These are phyloP conservation scores for Smutsia temminckii DNA, from an alignment of 2,797 vertebrate species.

Conservation along the genomic window DNA sequence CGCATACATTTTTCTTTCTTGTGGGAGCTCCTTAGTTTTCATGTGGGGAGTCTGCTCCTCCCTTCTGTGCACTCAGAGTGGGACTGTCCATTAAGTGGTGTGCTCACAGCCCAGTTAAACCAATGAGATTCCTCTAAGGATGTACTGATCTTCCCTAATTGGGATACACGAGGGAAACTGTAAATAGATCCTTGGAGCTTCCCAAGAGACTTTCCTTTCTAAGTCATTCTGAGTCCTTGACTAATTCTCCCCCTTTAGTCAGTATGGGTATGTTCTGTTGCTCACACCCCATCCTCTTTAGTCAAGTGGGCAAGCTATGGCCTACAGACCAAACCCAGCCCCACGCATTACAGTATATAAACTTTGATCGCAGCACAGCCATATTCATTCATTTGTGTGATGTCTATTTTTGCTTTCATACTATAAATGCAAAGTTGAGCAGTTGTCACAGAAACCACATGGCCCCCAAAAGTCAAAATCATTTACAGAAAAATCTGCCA, in stretches of 20 bases:
- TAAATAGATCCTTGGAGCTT: not conserved
- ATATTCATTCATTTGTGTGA: not conserved
- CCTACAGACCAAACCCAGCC: not conserved
- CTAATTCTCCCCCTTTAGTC: not conserved
- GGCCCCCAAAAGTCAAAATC: not conserved
- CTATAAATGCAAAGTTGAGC: not conserved
- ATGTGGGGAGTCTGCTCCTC: not conserved
- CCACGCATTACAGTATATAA: not conserved
- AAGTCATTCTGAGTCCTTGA: not conserved
- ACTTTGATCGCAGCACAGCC: not conserved
- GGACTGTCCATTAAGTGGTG: not conserved
- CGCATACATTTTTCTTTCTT: not conserved
- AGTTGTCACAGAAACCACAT: not conserved
- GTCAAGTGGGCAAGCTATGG: not conserved
- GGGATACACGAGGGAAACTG: not conserved
- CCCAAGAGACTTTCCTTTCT: not conserved
- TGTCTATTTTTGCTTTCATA: not conserved
- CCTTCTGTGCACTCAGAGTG: not conserved
- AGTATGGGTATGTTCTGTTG: not conserved
- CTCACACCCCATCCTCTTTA: not conserved
- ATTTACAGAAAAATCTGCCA: slow-evolving; percentile 33
- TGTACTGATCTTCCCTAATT: not conserved
- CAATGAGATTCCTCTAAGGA: not conserved
- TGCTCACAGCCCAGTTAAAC: not conserved
- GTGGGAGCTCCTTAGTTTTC: not conserved